Base-by-base conservation (phyloP, 2,888 invertebrate genomes). In the Cephus rjabovi region DNA sequence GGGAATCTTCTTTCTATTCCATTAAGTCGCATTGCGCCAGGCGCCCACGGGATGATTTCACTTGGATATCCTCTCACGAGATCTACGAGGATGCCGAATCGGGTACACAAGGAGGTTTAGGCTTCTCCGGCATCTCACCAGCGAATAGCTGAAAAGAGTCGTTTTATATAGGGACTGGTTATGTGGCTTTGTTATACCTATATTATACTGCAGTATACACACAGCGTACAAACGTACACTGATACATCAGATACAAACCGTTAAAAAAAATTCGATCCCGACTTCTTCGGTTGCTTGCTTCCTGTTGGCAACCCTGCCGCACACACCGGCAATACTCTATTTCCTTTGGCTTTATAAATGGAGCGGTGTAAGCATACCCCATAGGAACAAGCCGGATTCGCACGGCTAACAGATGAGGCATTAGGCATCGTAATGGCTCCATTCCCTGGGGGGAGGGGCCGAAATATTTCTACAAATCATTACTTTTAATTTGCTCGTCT, bases 391-490 rank as follows among this genome's bases (percentile, higher is more conserved):
- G 82, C 83, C 86, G 87, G 86, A 87, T 85, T 88, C 87, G 87
- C 87, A 86, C 86, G 83, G 87, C 88, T 90, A 90, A 91, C 90
- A 88, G 91, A 90, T 90, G 91, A 91, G 88, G 90, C 88, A 91
- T 90, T 91, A 91, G 90, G 88, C 86, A 87, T 86, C 86, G 89
- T 90, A 90, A 90, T 89, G 89, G 89, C 85, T 85, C 85, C 86
- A 86, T 86, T 88, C 86, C 88, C 89, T 85, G 83, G 85, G 81
- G 56, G 34, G 79, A 79, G 77, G 83, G 81, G 79, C 79, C 81
- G 75, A 89, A 90, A 90, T 90, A 91, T 91, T 91, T 91, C 91
- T 90, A 91, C 91, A 90, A 91, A 91, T 91, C 91, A 91, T 91
- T 91, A 91, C 90, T 91, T 91, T 91, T 91, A 91, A 91, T 91